Conservation (phyloP, 2,797 vertebrate genomes). For the Molothrus ater region DNA sequence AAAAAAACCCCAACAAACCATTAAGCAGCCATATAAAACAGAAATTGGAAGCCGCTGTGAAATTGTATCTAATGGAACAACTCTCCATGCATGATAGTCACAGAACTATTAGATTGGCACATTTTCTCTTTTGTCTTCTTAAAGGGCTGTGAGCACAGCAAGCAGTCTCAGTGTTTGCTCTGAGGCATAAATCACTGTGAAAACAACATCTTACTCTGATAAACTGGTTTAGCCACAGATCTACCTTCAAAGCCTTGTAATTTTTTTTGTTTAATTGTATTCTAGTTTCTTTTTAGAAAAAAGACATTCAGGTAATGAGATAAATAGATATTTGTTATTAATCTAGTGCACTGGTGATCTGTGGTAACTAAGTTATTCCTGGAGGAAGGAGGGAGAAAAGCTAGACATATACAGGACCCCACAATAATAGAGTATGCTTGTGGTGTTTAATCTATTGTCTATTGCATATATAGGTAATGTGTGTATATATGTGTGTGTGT, state of each 20-base stretch:
- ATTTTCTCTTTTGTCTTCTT: conserved; percentile 18
- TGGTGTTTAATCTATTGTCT: background rate
- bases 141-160: conserved; percentile 13
- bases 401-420: background rate
- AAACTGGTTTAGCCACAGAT: background rate
- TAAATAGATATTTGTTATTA: background rate
- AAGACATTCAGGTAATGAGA: background rate
- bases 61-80: conserved; percentile 10
- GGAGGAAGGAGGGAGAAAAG: background rate
- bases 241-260: background rate
- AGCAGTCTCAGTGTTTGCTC: background rate
- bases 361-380: background rate
- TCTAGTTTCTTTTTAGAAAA: background rate
- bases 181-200: conserved; percentile 10
- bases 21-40: background rate
- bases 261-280: conserved; percentile 1
- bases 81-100: background rate
- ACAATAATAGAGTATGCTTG: background rate
- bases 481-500: too few species aligned
- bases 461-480: background rate
- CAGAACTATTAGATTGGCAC: conserved; percentile 11
- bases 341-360: background rate
- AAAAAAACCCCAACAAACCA: background rate
- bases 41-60: conserved; percentile 31
- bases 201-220: conserved; percentile 9